Evolutionary conservation across 2,797 vertebrate genomes (phyloP).

Genomic region (Phrynocephalus guinanensis): DNA sequence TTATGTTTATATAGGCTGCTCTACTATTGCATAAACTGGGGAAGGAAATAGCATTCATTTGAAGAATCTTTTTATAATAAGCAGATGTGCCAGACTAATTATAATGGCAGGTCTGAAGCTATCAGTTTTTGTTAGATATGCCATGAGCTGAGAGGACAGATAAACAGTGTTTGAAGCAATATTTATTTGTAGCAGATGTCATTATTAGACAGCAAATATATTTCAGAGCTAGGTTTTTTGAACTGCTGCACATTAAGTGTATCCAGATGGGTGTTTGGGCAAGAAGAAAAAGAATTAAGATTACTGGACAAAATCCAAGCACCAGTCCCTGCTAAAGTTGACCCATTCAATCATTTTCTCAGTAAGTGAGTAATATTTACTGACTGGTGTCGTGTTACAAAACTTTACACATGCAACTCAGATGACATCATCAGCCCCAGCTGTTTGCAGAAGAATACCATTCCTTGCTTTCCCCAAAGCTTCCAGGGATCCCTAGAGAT

Average conservation of each 20-base stretch:
- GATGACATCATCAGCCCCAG: too few relatives aligned
- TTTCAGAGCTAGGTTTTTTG: neutral
- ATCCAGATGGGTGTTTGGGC: neutral
- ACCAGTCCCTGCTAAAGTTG: neutral
- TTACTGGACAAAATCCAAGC: neutral
- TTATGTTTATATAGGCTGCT: neutral
- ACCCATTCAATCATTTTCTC: neutral
- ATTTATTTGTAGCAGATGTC: neutral
- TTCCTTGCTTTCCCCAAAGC: too few relatives aligned
- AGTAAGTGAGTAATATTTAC: neutral
- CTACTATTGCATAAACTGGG: neutral
- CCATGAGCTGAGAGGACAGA: constrained; percentile 2
- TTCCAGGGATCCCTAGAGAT: too few relatives aligned
- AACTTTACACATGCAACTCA: too few relatives aligned
- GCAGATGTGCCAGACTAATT: constrained; percentile 28
- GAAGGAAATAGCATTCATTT: neutral
- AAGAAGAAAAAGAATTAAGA: constrained; percentile 45
- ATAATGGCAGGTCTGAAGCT: constrained; percentile 38
- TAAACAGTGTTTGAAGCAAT: neutral
- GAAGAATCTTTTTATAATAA: neutral
- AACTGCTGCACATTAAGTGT: constrained; percentile 31
- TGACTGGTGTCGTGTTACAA: neutral
- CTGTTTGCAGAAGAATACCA: too few relatives aligned
- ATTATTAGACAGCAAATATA: constrained; percentile 40
- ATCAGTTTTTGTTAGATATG: neutral